Evolutionary conservation across 1,140 invertebrate species (phyloP), one percentile per base, ranked within the genome.

Genomic region (Drosophila baimaii): DNA sequence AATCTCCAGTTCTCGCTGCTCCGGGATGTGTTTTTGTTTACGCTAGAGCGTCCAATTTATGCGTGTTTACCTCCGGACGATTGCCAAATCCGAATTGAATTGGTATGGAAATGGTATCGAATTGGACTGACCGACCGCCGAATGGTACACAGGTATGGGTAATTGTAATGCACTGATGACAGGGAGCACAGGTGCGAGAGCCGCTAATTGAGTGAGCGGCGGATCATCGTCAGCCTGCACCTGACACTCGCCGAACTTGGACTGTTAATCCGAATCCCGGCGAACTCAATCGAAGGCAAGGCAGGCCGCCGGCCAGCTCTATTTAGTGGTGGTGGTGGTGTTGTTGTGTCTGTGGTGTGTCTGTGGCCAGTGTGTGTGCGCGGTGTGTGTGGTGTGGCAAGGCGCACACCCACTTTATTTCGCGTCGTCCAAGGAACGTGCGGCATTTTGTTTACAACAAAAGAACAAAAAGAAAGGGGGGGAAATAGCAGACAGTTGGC

Each of bases 371-470:
- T 51, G 52, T 19, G 47, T 51, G 52, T 58, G 52, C 33, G 27
- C 31, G 27, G 10, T 51, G 57, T 41, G 31, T 39, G 37, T 23
- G 41, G 41, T 49, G 33, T 44, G 35, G 57, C 54, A 12, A 17
- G 37, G 55, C 64, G 47, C 55, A 58, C 55, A 25, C 64, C 31
- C 61, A 59, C 62, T 61, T 55, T 35, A 27, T 23, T 55, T 25
- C 21, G 49, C 27, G 58, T 54, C 51, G 27, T 55, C 9, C 52
- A 19, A 29, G 29, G 21, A 65, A 65, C 62, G 39, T 65, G 59
- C 44, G 44, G 66, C 71, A 37, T 65, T 77, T 84, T 84, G 81
- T 84, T 84, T 84, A 84, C 73, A 84, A 72, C 72, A 77, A 73
- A 59, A 47, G 57, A 73, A 63, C 44, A 23, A 37, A 58, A 27